Percentiles rank a stretch among this genome's conserved stretches.
These are phyloP conservation scores for Ochotona princeps DNA, from an alignment of 2,113 vertebrate species.

Conservation along the genomic window DNA sequence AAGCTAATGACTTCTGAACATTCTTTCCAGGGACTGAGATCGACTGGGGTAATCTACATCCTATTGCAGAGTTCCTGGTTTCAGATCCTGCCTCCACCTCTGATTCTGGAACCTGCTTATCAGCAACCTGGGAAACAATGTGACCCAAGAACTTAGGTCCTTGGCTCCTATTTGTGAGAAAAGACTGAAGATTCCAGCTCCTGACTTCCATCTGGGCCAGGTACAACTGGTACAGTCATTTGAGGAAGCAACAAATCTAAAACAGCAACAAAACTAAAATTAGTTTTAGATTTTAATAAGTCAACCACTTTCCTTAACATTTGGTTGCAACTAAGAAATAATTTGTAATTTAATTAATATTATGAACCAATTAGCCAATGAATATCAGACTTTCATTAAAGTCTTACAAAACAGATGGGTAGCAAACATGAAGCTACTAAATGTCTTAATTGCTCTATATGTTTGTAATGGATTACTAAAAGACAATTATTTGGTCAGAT, in stretches of 20 bases:
- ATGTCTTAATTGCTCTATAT: conserved; percentile 42
- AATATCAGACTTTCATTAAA: neutral
- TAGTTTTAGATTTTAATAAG: conserved; percentile 42
- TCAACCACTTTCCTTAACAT: conserved; percentile 3
- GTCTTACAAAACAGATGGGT: neutral
- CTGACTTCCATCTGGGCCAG: too few relatives aligned
- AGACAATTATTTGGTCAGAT: conserved; percentile 43
- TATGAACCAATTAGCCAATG: neutral
- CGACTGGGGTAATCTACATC: too few relatives aligned
- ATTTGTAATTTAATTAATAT: conserved; percentile 47
- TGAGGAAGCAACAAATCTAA: neutral
- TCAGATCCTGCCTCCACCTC: too few relatives aligned
- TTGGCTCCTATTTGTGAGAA: too few relatives aligned
- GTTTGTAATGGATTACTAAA: conserved; percentile 41
- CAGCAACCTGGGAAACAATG: too few relatives aligned
- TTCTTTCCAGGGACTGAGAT: too few relatives aligned
- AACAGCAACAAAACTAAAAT: neutral
- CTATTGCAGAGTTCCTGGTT: too few relatives aligned
- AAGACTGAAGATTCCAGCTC: too few relatives aligned
- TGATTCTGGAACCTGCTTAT: too few relatives aligned
- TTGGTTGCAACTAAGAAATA: neutral
- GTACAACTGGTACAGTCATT: too few relatives aligned
- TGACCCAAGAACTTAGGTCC: too few relatives aligned
- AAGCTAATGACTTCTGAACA: too few relatives aligned
- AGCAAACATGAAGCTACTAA: conserved; percentile 63